Conservation (phyloP, 2,888 invertebrate species). For the Biston betularia region DNA sequence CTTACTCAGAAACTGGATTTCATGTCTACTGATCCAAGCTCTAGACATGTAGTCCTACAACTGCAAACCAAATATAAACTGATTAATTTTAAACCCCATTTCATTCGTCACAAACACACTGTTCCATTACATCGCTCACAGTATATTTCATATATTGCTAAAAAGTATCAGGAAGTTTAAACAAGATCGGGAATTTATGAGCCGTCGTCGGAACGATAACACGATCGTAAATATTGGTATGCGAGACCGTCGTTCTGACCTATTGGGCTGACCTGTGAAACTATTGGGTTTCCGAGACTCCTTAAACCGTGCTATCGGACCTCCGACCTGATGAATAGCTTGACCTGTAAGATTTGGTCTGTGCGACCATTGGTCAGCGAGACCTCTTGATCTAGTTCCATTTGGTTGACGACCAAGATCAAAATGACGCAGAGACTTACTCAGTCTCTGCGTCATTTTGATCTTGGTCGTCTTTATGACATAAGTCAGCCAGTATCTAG, state of each 20-base stretch:
- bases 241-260: slow-evolving; percentile 2
- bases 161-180: slow-evolving; percentile 8
- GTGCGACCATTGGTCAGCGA: neutral
- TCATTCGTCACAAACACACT: no score
- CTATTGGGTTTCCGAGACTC: neutral
- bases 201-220: slow-evolving; percentile 10
- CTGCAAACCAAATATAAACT: no score
- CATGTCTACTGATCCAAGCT: no score
- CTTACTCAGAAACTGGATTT: no score
- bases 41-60: no score
- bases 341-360: neutral
- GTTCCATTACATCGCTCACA: no score
- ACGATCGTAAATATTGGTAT: slow-evolving; percentile 23
- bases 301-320: neutral
- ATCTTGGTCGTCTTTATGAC: no score
- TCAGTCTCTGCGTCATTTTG: no score
- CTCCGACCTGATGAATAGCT: neutral
- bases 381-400: neutral
- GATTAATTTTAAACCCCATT: no score
- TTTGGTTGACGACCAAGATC: no score
- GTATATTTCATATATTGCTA: neutral
- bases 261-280: slow-evolving; percentile 3
- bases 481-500: no score
- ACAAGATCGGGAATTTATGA: slow-evolving; percentile 14
- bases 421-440: no score